These are phyloP conservation scores for Syngnathus rostellatus DNA, from an alignment of 2,797 vertebrate genomes.

Conservation along the genomic window DNA sequence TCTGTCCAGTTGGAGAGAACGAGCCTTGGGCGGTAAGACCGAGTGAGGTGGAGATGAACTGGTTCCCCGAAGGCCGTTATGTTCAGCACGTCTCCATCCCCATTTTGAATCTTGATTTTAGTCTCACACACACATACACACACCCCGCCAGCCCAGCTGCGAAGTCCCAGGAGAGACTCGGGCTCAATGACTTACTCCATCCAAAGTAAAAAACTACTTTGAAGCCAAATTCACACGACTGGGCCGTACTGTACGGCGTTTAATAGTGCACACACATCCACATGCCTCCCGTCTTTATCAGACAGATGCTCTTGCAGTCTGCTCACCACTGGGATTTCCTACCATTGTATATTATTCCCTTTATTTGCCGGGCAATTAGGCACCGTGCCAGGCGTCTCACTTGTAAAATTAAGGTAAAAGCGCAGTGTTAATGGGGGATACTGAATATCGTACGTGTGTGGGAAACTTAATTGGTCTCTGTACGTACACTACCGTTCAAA, in stretches of 20 bases:
- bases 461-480: conserved; percentile 22
- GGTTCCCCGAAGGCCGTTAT: conserved; percentile 65
- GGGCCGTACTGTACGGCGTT: conserved; percentile 14
- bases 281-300: conserved; percentile 45
- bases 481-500: neutral
- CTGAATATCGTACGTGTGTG: conserved; percentile 25
- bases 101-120: conserved; percentile 27
- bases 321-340: conserved; percentile 62
- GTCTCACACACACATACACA: conserved; percentile 17
- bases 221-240: conserved; percentile 70
- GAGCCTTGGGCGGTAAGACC: conserved; percentile 64
- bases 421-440: conserved; percentile 31
- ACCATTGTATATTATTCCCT: conserved; percentile 59
- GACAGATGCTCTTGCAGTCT: conserved; percentile 60
- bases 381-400: conserved; percentile 56
- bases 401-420: conserved; percentile 52
- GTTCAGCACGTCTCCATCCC: conserved; percentile 54
- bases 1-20: conserved; percentile 56
- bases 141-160: conserved; percentile 65
- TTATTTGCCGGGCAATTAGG: conserved; percentile 64
- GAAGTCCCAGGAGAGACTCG: conserved; percentile 69
- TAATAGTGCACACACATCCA: conserved; percentile 11
- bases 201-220: conserved; percentile 77
- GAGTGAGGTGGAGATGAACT: conserved; percentile 55
- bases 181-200: conserved; percentile 84